Base-by-base conservation (phyloP, 2,888 invertebrate species). In the Miltochrista miniata region DNA sequence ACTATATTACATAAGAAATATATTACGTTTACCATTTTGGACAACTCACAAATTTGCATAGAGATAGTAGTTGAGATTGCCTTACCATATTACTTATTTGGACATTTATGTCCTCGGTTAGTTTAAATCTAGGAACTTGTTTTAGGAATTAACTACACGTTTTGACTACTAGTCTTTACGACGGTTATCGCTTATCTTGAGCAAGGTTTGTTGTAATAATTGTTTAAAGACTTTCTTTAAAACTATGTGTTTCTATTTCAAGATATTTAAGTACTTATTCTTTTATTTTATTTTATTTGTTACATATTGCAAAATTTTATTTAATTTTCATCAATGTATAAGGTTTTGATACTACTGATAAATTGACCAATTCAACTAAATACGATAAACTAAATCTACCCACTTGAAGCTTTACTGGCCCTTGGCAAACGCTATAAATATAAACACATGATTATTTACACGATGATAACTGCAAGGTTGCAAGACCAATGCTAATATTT, bases 401-500 rank as follows among this genome's bases (percentile, higher is more conserved):
- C 30, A 40, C 46, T 51, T 52, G 38, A 40, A 45, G 46, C 55
- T 52, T 35, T 60, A 40, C 53, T 52, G 54, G 62, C 43, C 52
- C 63, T 63, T 56, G 43, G 52, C 63, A 56, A 60, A 63, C 57
- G 50, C 51, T 24, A 38, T 47, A 47, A 47, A 46, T 42, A 52
- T 63, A 40, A 56, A 55, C 45, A 61, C 31, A 41, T 33, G 45
- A 62, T 54, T 67, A 64, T 69, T 69, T 69, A 58, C 59, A 53
- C 54, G 48, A 35, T 54, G 68, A 68, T 68, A 68, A 65, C 50
- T 54, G 53, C 68, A 65, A 68, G 68, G 68, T 68, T 68, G 61
- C 59, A 65, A 68, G 63, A 59, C 56, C 48, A 74, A 64, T 61
- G 74, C 79, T 84, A 89, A 89, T 87, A 81, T 90, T 90, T 81